Evolutionary conservation across 2,797 vertebrate species (phyloP), one percentile per base, ranked within the genome.

Genomic region (Onychomys leucogaster): DNA sequence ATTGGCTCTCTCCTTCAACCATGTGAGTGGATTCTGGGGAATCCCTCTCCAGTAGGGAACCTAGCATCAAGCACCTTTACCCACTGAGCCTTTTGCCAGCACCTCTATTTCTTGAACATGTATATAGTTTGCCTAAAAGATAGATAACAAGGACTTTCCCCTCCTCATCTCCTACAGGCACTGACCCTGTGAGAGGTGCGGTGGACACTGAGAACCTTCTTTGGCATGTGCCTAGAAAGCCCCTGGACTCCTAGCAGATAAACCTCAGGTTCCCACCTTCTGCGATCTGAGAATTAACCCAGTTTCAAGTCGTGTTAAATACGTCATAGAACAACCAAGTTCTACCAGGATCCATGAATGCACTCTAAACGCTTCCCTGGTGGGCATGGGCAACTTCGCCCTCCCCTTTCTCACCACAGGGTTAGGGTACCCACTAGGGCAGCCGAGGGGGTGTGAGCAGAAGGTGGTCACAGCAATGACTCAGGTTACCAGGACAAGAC

Each of bases 71-170:
- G 43, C 32, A 14, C 32, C 63, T 69, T n/a, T 52, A 37, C 0
- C 21, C 12, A 2, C 63, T 8, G 19, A 86, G 32, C 13, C 32
- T 32, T 49, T 23, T n/a, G 10, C 32, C 32, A 34, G 61, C 16
- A 32, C 82, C 29, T 84, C 46, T 85, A 65, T 94, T 93, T 92
- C 82, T 93, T 55, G 34, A 75, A 41, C 85, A 37, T 77, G 73
- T 77, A 4, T 19, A 9, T 14, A 5, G n/a, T 88, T 96, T 92
- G 83, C 37, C 61, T 80, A 75, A 67, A 23, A 87, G 32, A 77
- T 9, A 34, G 73, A 57, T 19, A 21, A 32, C n/a, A 91, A n/a
- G 57, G n/a, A 34, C 37, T 91, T n/a, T 12, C 12, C 43, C 89
- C 25, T 29, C 11, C 21, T 85, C 27, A 52, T 55, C 34, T 84